A percentile compares a stretch with the other conserved stretches of the same genome.
These are phyloP conservation scores for Cryptops parisi DNA, from an alignment of 2,888 invertebrate species.

Conservation along the genomic window DNA sequence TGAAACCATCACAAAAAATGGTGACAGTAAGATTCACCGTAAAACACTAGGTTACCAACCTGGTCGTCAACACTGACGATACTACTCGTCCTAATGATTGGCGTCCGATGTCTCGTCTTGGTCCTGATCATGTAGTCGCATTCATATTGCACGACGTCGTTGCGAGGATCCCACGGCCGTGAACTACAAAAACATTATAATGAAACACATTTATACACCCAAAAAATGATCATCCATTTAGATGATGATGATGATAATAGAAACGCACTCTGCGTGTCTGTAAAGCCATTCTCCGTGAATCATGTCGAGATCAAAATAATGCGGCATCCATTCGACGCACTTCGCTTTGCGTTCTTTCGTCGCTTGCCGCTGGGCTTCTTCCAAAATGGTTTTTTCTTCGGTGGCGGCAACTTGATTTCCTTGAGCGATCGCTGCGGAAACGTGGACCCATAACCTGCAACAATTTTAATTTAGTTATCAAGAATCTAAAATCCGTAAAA, in stretches of 20 bases:
- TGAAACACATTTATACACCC: not conserved
- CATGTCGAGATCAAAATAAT: slow-evolving; percentile 50
- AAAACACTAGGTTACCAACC: not conserved
- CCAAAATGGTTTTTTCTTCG: slow-evolving; percentile 75
- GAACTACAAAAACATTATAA: slow-evolving; percentile 32
- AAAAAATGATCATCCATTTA: too few species aligned
- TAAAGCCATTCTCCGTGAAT: slow-evolving; percentile 52
- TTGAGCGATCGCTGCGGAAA: slow-evolving; percentile 64
- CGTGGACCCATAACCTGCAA: slow-evolving; percentile 58
- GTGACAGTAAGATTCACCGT: not conserved
- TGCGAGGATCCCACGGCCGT: slow-evolving; percentile 74
- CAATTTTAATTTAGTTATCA: too few species aligned
- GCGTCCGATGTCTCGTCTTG: slow-evolving; percentile 56
- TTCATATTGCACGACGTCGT: slow-evolving; percentile 77
- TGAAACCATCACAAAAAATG: not conserved
- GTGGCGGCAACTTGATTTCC: slow-evolving; percentile 81
- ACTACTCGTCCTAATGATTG: slow-evolving; percentile 54
- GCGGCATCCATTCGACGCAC: slow-evolving; percentile 54
- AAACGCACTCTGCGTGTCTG: slow-evolving; percentile 53
- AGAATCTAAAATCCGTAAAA: too few species aligned
- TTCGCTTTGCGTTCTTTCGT: slow-evolving; percentile 52
- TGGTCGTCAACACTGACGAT: slow-evolving; percentile 46
- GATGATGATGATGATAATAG: too few species aligned
- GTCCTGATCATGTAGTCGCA: slow-evolving; percentile 62
- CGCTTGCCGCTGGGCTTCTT: slow-evolving; percentile 65